Base-by-base conservation (phyloP, 1,140 invertebrate species). In the Hestina assimilis region DNA sequence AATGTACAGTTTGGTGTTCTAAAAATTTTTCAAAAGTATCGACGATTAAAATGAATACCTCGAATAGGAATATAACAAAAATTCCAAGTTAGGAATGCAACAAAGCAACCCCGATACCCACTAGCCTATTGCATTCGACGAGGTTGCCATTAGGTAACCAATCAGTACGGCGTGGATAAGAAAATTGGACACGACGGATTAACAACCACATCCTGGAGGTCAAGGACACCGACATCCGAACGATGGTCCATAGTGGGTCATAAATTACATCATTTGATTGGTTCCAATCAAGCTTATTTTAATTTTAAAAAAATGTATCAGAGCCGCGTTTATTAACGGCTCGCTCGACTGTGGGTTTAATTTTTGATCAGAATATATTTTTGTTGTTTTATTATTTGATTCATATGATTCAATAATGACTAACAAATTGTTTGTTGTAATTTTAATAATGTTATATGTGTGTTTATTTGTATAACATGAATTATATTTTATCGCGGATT, bases 181-280 rank as follows among this genome's bases (percentile, higher is more conserved):
- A 60, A 54, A n/a, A 81, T 81, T 82, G 62, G 78, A 79, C 72
- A 81, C 76, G 69, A 75, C 69, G 71, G 69, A 81, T 82, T 80
- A 80, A 63, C 52, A 31, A 47, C 50, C 64, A 45, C 31, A 50
- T 50, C 47, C 60, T 47, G 59, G 63, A 72, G 75, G 77, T 82
- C 79, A 85, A 85, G 82, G 79, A 72, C 73, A 58, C 29, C 52
- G 59, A 1, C 56, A 67, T 46, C 57, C 50, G 45, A 42, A 52
- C 67, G 61, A 66, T 61, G 45, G 74, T 55, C 70, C 61, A 75
- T 85, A 81, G 66, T 59, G 42, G 74, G 57, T 66, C 61, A 75
- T 85, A 85, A 85, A 85, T 72, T 74, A 83, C 67, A 76, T 76
- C 70, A 72, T 78, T 77, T 79, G 71, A 85, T 85, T 83, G 76